Percentiles rank a stretch among this genome's conserved stretches.
Evolutionary conservation across 2,888 invertebrate genomes (phyloP).

Genomic region (Apeira syringaria): DNA sequence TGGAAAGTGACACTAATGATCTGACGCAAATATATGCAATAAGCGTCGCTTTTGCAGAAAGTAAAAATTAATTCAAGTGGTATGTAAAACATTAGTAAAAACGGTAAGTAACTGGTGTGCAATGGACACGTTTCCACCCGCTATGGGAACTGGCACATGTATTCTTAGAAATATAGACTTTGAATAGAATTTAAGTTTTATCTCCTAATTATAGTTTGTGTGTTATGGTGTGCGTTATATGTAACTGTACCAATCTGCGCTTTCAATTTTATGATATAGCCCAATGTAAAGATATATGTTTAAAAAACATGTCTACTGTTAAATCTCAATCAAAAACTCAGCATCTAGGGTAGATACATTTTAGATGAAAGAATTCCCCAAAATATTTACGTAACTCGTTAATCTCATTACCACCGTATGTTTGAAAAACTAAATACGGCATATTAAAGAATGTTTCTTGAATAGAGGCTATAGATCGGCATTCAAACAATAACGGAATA

Average conservation of each 20-base stretch:
- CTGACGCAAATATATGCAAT: slow-evolving; percentile 13
- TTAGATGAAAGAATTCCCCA: too few relatives aligned
- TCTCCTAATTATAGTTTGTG: slow-evolving; percentile 9
- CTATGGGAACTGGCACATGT: slow-evolving; percentile 64
- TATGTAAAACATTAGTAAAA: slow-evolving; percentile 18
- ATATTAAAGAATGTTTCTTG: too few relatives aligned
- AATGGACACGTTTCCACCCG: slow-evolving; percentile 51
- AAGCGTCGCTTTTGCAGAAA: slow-evolving; percentile 17
- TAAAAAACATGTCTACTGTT: too few relatives aligned
- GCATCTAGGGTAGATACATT: too few relatives aligned
- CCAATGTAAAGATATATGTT: too few relatives aligned
- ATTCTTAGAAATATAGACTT: slow-evolving; percentile 44
- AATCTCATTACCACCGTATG: too few relatives aligned
- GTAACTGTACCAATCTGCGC: not conserved
- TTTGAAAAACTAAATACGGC: too few relatives aligned
- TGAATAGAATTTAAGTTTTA: slow-evolving; percentile 32
- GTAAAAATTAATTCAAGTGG: slow-evolving; percentile 10
- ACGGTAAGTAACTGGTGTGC: slow-evolving; percentile 21
- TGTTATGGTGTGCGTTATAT: slow-evolving; percentile 1
- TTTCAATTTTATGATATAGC: not conserved
- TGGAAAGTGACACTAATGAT: slow-evolving; percentile 13
- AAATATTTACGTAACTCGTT: too few relatives aligned
- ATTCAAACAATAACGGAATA: too few relatives aligned
- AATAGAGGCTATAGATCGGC: too few relatives aligned
- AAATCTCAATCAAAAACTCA: too few relatives aligned